These are phyloP conservation scores for Coenonympha glycerion DNA, from an alignment of 2,888 invertebrate genomes.

Conservation along the genomic window DNA sequence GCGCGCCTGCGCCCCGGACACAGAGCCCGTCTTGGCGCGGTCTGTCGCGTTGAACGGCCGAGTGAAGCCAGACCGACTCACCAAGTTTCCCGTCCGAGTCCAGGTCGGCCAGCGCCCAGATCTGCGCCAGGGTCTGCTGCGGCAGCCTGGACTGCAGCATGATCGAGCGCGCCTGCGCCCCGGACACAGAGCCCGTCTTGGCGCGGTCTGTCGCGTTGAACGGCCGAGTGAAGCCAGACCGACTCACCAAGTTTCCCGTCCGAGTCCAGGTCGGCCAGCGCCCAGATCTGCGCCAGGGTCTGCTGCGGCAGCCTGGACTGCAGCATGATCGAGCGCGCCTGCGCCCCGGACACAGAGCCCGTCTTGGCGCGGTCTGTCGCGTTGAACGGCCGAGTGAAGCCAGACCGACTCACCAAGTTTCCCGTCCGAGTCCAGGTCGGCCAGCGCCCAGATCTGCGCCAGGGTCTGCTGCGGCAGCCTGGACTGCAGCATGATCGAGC, in stretches of 20 bases:
- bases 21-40: slow-evolving; percentile 87
- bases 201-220: slow-evolving; percentile 94
- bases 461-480: slow-evolving; percentile 91
- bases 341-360: slow-evolving; percentile 92
- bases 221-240: slow-evolving; percentile 81
- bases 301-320: slow-evolving; percentile 93
- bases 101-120: slow-evolving; percentile 95
- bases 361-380: slow-evolving; percentile 89
- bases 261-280: slow-evolving; percentile 92
- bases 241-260: slow-evolving; percentile 88
- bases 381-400: slow-evolving; percentile 93
- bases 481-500: slow-evolving; percentile 94
- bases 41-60: slow-evolving; percentile 96
- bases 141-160: slow-evolving; percentile 95
- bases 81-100: slow-evolving; percentile 94
- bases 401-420: slow-evolving; percentile 77
- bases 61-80: slow-evolving; percentile 66
- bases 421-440: slow-evolving; percentile 96
- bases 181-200: slow-evolving; percentile 90
- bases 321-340: slow-evolving; percentile 94
- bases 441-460: slow-evolving; percentile 95
- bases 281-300: slow-evolving; percentile 95
- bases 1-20: slow-evolving; percentile 94
- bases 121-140: slow-evolving; percentile 91
- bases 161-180: slow-evolving; percentile 93